These are phyloP conservation scores for Drosophila pruinosa DNA, from an alignment of 1,140 invertebrate genomes.

Conservation along the genomic window DNA sequence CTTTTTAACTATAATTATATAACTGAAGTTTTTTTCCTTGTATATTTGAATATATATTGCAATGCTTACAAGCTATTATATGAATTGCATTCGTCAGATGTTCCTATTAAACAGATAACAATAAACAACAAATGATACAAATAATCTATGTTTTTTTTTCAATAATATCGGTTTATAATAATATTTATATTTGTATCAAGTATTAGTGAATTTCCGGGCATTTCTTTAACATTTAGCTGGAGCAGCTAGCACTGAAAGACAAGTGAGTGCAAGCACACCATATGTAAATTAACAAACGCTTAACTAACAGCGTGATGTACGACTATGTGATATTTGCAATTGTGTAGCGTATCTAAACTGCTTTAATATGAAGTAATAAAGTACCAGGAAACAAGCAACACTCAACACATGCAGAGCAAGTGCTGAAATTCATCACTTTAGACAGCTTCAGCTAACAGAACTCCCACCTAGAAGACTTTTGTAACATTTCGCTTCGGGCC, in stretches of 20 bases:
- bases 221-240: neutral
- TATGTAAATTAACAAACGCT: conserved; percentile 8
- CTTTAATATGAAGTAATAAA: conserved; percentile 14
- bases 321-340: neutral
- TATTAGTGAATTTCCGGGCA: too few species aligned
- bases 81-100: too few species aligned
- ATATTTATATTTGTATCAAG: too few species aligned
- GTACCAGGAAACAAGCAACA: conserved; percentile 2
- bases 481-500: neutral
- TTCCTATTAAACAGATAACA: too few species aligned
- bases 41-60: too few species aligned
- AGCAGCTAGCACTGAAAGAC: neutral
- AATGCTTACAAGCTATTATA: too few species aligned
- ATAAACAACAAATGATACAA: too few species aligned
- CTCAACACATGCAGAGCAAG: conserved; percentile 34
- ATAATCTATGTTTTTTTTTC: too few species aligned
- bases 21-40: too few species aligned
- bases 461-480: neutral
- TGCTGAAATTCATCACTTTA: conserved; percentile 73
- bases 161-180: too few species aligned
- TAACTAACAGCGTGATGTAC: neutral
- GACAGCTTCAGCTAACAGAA: conserved; percentile 23
- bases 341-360: neutral
- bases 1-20: too few species aligned
- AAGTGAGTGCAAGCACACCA: neutral